A percentile compares a stretch with the other conserved stretches of the same genome.
Evolutionary conservation across 2,888 invertebrate species (phyloP).

Genomic region (Xanthorhoe designata): DNA sequence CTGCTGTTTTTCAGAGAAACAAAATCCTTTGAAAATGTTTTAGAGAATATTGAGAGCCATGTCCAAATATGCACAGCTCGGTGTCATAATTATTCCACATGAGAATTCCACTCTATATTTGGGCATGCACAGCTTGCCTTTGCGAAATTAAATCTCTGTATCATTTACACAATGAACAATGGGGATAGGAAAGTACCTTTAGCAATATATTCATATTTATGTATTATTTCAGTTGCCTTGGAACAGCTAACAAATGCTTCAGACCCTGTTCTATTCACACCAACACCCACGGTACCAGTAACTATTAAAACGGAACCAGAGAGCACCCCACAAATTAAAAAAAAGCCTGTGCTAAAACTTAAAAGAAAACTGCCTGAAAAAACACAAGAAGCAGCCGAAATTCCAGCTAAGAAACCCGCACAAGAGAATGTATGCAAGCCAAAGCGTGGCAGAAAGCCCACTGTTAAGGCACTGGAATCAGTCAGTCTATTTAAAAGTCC

Average conservation of each 20-base stretch:
- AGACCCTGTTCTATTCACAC: not conserved
- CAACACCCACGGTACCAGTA: not conserved
- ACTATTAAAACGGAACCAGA: not conserved
- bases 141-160: too few species aligned
- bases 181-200: not conserved
- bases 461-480: not conserved
- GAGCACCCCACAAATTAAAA: not conserved
- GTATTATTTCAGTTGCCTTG: constrained; percentile 26
- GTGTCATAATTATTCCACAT: too few species aligned
- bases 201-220: not conserved
- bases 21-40: too few species aligned
- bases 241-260: constrained; percentile 13
- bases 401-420: not conserved
- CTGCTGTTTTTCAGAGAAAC: too few species aligned
- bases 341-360: not conserved
- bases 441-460: not conserved
- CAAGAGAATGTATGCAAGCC: not conserved
- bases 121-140: not conserved
- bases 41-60: too few species aligned
- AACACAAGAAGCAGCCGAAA: not conserved
- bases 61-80: too few species aligned
- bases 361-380: constrained; percentile 2
- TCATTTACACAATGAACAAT: not conserved
- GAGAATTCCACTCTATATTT: not conserved
- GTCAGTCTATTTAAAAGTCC: not conserved